Base-by-base conservation (phyloP, 2,113 vertebrate species). In the Rattus rattus region DNA sequence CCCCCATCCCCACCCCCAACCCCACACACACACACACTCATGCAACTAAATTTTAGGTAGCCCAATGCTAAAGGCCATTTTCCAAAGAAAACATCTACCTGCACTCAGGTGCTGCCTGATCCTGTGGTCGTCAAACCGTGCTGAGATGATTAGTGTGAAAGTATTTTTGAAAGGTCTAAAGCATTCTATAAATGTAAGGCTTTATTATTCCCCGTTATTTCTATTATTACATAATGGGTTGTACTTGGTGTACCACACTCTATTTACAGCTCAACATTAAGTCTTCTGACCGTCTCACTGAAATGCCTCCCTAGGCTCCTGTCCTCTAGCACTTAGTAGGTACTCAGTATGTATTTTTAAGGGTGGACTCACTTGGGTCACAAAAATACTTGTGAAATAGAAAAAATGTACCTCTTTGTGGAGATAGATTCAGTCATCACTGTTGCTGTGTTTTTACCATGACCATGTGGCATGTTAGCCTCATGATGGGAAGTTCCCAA, bases 111-210 rank as follows among this genome's bases (percentile, higher is more conserved):
- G 36, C 95, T 73, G 85, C 92, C 54, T 87, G 81, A 95, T 86
- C 86, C 0, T 75, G 49, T 90, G 94, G 94, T 91, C 63, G 0
- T 63, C 69, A 92, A 88, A 9, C 59, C 96, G 87, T 24, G 83
- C 97, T 92, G 91, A 96, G 96, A 94, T 94, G 96, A 97, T 83
- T 87, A 94, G 73, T 36, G 2, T 3, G 54, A 67, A 97, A 97
- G 95, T 67, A 81, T 63, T 97, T 97, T 81, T 54, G 80, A 89
- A 95, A 94, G 63, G 97, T 80, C 76, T 39, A 95, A 96, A 95
- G 91, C 70, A 54, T 93, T 95, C 95, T 97, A 91, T 96, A 97
- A 97, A 96, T 95, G 49, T 69, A 94, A 95, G 93, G 67, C 88
- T 81, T 97, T 59, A 84, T 97, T 95, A 94, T 92, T 96, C 61